Base-by-base conservation (phyloP, 2,888 invertebrate genomes). In the Xestoiulus laeticollis region DNA sequence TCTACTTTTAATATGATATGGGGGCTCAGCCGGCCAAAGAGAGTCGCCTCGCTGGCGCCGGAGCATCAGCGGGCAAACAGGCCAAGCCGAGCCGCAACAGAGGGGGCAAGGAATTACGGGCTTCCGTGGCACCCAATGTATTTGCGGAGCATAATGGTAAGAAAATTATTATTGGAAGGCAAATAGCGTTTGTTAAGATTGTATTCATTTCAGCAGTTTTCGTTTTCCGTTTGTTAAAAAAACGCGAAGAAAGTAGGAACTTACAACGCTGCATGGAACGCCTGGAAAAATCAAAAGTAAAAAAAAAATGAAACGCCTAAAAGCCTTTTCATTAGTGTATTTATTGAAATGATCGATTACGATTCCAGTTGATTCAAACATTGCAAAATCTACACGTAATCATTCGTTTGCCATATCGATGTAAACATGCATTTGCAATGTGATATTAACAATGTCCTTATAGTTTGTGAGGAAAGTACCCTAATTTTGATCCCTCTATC, bases 11-110 rank as follows among this genome's bases (percentile, higher is more conserved):
- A 22, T 68, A 68, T 68, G 68, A 22, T 8, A 68, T 68, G 68
- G 68, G 68, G 26, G 68, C 68, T 68, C 68, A 68, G 68, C 68
- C 68, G 68, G 68, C 68, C 68, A 68, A 68, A 26, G 68, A 68
- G 68, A 68, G 68, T 68, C 68, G 68, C 68, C 68, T 26, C 26
- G 68, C 68, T 68, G 68, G 68, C 68, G 68, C 68, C 68, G 8
- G 22, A 26, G 68, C 59, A n/a, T 59, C 68, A 26, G 68, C 68
- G 26, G 68, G n/a, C 68, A 68, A 68, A 10, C 68, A 68, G 68
- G 26, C 68, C 8, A 68, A 68, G 26, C 26, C 26, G n/a, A 68
- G 68, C 68, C 68, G 68, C 22, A n/a, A n/a, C 22, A 22, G 68
- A 26, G 12, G 4, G 68, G 68, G 68, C 68, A 68, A 68, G 68